Base-by-base conservation (phyloP, 2,113 vertebrate species). In the Lanius collurio region DNA sequence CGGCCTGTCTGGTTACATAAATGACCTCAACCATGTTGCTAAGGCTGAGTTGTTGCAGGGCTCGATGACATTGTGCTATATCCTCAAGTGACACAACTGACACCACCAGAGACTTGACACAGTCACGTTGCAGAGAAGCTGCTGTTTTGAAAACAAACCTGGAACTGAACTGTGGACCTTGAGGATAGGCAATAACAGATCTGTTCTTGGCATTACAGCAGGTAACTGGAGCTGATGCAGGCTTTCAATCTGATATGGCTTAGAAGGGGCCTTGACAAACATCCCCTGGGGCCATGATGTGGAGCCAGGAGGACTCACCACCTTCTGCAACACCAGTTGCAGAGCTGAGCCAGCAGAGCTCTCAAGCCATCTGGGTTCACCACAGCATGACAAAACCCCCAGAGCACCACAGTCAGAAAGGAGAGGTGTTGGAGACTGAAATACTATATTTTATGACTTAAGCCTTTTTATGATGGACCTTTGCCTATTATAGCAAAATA, bases 221-320 rank as follows among this genome's bases (percentile, higher is more conserved):
- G 33, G 56, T 22, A 42, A 42, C 13, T 3, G 30, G 15, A 30
- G 35, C 33, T 59, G 26, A 55, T 16, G 30, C 6, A 30, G 64
- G 62, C 18, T 69, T 85, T 35, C 82, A n/a, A 22, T 20, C 15
- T 37, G 56, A 37, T 37, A 10, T 0, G 12, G n/a, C 11, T 63
- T 15, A 79, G 44, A 67, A 9, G 6, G 18, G 87, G 47, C 44
- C 75, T 68, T 1, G 7, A 70, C 23, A 33, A 92, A 80, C n/a
- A n/a, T 12, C 18, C 18, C 42, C 5, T 1, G 0, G 56, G 57
- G 56, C 60, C 44, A 50, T 9, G 33, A 42, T 0, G 2, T 2
- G 26, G 65, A 57, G 70, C 18, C 46, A 59, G 42, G 73, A 47
- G 1, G 5, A 90, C 28, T 63, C n/a, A 10, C 17, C 2, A 9